Percentiles rank a stretch among this genome's conserved stretches.
phyloP scores from a whole-genome alignment of 2,113 vertebrate species.

The Lagopus muta region DNA sequence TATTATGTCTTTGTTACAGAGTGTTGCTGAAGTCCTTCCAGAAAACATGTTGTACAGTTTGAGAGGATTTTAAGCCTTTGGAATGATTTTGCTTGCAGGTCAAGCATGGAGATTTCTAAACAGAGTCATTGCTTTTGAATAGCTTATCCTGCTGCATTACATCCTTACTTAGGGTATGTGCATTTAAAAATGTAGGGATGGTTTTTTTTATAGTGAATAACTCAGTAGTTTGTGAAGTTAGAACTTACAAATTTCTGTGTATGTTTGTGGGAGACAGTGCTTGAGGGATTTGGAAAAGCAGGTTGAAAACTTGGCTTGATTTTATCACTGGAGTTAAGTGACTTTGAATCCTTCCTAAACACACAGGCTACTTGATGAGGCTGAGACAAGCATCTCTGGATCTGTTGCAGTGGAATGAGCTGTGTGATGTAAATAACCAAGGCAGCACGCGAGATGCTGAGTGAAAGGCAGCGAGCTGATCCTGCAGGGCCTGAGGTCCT shows the following conservation, averaged over 20 bases:
- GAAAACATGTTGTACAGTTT: not conserved
- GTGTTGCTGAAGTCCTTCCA: not conserved
- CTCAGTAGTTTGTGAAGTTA: not conserved
- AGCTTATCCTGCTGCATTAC: not conserved
- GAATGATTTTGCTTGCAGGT: not conserved
- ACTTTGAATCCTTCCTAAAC: not conserved
- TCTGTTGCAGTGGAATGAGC: not conserved
- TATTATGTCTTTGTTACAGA: not conserved
- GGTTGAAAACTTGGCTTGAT: not conserved
- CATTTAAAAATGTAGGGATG: not conserved
- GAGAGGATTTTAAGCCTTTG: slow-evolving; percentile 1
- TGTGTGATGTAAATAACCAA: not conserved
- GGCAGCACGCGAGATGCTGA: not conserved
- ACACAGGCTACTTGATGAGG: accelerated
- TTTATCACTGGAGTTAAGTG: accelerated
- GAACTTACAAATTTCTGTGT: not conserved
- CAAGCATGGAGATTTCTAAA: not conserved
- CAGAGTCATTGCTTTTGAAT: not conserved
- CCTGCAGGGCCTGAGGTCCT: not conserved
- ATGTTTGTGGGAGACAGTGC: not conserved
- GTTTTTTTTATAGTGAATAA: not conserved
- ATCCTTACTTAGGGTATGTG: not conserved
- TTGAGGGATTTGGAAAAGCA: not conserved
- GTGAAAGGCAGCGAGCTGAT: not conserved
- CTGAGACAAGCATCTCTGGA: not conserved